These are phyloP conservation scores for Clostera curtula DNA, from an alignment of 2,888 invertebrate genomes.

Conservation along the genomic window DNA sequence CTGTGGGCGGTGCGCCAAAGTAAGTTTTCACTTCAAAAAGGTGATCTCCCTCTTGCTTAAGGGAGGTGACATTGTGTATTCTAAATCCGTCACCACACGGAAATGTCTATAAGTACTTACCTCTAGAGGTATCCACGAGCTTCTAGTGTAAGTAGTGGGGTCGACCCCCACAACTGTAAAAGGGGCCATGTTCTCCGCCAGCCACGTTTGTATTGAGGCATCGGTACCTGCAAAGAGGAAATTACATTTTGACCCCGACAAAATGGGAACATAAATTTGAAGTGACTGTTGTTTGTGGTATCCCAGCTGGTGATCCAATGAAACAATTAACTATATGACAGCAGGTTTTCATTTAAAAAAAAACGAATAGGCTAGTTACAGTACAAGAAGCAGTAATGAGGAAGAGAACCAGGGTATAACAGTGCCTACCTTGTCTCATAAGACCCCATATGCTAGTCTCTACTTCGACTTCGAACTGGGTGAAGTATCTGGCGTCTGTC, in stretches of 20 bases:
- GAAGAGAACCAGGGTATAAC: too few species aligned
- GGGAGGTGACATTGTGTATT: too few species aligned
- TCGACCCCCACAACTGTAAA: constrained; percentile 86
- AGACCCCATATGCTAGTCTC: constrained; percentile 86
- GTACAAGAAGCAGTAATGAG: neutral
- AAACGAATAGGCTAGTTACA: neutral
- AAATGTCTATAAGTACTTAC: constrained; percentile 28
- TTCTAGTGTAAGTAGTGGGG: constrained; percentile 80
- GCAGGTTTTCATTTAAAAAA: too few species aligned
- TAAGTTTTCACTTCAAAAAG: too few species aligned
- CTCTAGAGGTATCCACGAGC: constrained; percentile 71
- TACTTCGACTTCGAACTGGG: constrained; percentile 89
- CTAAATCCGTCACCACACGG: too few species aligned
- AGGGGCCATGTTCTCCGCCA: constrained; percentile 75
- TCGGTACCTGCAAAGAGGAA: constrained; percentile 62
- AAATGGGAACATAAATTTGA: too few species aligned
- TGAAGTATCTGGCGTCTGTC: constrained; percentile 98
- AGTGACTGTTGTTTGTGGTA: too few species aligned
- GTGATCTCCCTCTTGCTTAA: too few species aligned
- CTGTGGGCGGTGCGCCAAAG: too few species aligned
- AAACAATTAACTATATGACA: too few species aligned
- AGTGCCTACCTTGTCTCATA: constrained; percentile 79
- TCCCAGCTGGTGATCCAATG: too few species aligned
- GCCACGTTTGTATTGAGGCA: constrained; percentile 80
- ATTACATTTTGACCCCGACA: neutral